These are phyloP conservation scores for Ameiurus melas DNA, from an alignment of 2,113 vertebrate species.

Conservation along the genomic window DNA sequence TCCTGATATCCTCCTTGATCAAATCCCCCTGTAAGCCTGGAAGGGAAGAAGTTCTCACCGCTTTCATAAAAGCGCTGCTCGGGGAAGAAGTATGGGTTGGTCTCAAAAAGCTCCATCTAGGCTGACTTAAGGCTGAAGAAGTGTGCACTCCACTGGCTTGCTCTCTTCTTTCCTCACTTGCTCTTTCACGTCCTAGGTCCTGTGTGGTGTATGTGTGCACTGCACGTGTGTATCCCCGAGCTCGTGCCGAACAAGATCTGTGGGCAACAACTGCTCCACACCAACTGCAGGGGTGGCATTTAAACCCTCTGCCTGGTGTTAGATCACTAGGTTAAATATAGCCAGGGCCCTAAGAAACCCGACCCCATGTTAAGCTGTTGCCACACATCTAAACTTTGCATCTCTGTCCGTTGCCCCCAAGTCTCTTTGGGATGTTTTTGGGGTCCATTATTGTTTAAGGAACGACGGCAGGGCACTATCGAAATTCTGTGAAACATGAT, in stretches of 20 bases:
- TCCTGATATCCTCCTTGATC: slow-evolving; percentile 84
- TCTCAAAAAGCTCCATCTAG: slow-evolving; percentile 96
- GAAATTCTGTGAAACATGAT: slow-evolving; percentile 63
- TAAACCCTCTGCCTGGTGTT: slow-evolving; percentile 96
- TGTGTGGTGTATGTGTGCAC: slow-evolving; percentile 50
- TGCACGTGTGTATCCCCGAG: slow-evolving; percentile 50
- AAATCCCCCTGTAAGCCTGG: slow-evolving; percentile 80
- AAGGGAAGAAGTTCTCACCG: slow-evolving; percentile 84
- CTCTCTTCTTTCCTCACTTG: slow-evolving; percentile 47
- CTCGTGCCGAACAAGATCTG: slow-evolving; percentile 77
- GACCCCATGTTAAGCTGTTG: slow-evolving; percentile 97
- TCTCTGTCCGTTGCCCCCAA: slow-evolving; percentile 78
- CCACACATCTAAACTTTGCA: slow-evolving; percentile 95
- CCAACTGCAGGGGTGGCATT: slow-evolving; percentile 94
- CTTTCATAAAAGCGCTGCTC: slow-evolving; percentile 95
- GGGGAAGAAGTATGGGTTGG: slow-evolving; percentile 93
- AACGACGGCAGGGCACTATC: slow-evolving; percentile 38
- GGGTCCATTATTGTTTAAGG: slow-evolving; percentile 55
- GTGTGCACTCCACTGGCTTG: slow-evolving; percentile 53
- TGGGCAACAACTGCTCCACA: slow-evolving; percentile 77
- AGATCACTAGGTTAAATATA: slow-evolving; percentile 99
- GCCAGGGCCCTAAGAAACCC: slow-evolving; percentile 89
- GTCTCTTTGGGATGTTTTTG: slow-evolving; percentile 74
- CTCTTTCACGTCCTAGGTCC: slow-evolving; percentile 49
- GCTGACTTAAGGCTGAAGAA: slow-evolving; percentile 46